Percentiles rank a stretch among this genome's conserved stretches.
Evolutionary conservation across 2,113 vertebrate genomes (phyloP).

Genomic region (Brachypteracias leptosomus): DNA sequence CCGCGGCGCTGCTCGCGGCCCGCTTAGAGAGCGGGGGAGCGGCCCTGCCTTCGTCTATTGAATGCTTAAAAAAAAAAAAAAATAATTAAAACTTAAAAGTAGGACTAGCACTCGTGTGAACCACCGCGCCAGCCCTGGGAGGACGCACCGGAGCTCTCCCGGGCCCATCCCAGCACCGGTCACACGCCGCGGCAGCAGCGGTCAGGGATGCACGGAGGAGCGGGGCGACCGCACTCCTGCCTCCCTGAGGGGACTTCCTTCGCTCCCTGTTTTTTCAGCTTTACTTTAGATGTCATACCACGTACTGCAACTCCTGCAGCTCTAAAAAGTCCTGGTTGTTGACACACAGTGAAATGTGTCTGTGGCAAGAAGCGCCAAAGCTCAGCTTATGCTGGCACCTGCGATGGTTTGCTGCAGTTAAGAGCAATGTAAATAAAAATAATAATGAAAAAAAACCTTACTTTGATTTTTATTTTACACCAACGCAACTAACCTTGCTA

Average conservation of each 20-base stretch:
- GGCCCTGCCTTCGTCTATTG: too few species aligned
- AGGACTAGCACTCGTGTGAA: too few species aligned
- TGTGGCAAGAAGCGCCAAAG: not conserved
- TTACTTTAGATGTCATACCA: not conserved
- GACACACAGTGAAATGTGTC: rapidly evolving
- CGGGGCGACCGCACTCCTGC: rapidly evolving
- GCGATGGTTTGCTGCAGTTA: not conserved
- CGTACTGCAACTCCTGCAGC: rapidly evolving
- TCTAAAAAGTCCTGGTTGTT: not conserved
- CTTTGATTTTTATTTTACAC: not conserved
- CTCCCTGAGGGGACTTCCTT: not conserved
- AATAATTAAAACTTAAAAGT: too few species aligned
- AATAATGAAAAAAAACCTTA: not conserved
- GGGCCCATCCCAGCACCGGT: not conserved
- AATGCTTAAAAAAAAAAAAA: too few species aligned
- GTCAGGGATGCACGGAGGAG: not conserved
- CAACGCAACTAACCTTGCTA: not conserved
- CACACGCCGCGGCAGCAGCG: rapidly evolving
- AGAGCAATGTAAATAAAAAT: not conserved
- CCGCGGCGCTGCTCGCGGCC: too few species aligned
- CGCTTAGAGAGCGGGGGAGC: too few species aligned
- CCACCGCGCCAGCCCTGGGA: too few species aligned
- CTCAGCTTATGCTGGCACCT: not conserved
- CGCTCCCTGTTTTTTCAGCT: not conserved
- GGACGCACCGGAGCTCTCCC: rapidly evolving